Conservation (phyloP, 2,888 invertebrate genomes). For the Drosophila histrio region DNA sequence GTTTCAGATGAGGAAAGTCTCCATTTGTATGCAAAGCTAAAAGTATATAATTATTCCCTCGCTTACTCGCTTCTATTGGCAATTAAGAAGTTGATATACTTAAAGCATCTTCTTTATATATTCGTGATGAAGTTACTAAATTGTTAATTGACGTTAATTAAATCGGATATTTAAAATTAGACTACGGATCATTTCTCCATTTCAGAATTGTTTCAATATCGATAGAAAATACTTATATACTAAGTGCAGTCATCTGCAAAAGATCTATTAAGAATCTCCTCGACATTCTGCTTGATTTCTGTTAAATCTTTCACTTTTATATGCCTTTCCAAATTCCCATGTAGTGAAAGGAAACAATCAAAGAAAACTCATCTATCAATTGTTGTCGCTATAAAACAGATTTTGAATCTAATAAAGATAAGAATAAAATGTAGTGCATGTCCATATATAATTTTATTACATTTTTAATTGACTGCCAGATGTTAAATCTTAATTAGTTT, state of each 20-base stretch:
- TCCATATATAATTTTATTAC: slow-evolving; percentile 26
- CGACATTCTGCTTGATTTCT: neutral
- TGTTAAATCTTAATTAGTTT: slow-evolving; percentile 12
- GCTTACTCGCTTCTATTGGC: neutral
- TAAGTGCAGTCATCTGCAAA: too few species aligned
- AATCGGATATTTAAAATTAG: neutral
- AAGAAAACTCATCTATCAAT: neutral
- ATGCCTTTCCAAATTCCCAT: neutral
- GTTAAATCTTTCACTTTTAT: neutral
- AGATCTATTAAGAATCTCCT: neutral
- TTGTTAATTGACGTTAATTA: neutral
- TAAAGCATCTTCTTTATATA: neutral
- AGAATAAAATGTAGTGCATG: neutral
- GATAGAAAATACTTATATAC: too few species aligned
- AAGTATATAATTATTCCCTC: neutral
- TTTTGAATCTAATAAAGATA: neutral
- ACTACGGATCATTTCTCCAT: too few species aligned
- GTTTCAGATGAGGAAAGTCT: slow-evolving; percentile 17
- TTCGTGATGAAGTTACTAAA: neutral
- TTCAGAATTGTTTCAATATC: too few species aligned
- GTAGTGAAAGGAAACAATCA: neutral
- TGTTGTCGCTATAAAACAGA: neutral
- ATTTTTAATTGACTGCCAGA: slow-evolving; percentile 29
- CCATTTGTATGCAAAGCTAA: neutral
- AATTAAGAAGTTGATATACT: neutral